Conservation (phyloP, 37 sponge, comb jelly and placozoan genomes). For the Spongilla lacustris region DNA sequence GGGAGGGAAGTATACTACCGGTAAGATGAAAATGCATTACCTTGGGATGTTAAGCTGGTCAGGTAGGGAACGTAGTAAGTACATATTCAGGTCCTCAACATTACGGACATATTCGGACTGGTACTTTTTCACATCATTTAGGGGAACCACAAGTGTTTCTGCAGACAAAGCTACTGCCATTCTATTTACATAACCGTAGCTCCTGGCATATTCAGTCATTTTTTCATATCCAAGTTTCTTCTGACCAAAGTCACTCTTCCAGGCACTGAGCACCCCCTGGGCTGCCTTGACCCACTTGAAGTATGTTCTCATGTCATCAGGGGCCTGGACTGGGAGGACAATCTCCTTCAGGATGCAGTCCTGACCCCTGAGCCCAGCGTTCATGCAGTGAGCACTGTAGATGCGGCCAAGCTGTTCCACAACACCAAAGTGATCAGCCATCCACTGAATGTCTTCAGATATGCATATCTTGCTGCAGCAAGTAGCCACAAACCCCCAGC, state of each 20-base stretch:
- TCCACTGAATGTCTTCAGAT: slow-evolving; percentile 51
- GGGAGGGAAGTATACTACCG: too few species aligned
- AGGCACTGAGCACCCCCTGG: slow-evolving; percentile 32
- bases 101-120: slow-evolving; percentile 16
- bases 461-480: slow-evolving; percentile 32
- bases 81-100: slow-evolving; percentile 52
- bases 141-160: slow-evolving; percentile 6
- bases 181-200: neutral
- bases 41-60: slow-evolving; percentile 48
- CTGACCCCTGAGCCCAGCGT: slow-evolving; percentile 19
- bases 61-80: slow-evolving; percentile 40
- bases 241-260: slow-evolving; percentile 40
- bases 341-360: slow-evolving; percentile 17
- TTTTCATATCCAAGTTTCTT: slow-evolving; percentile 60
- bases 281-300: slow-evolving; percentile 60
- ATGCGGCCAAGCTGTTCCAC: slow-evolving; percentile 18
- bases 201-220: slow-evolving; percentile 45
- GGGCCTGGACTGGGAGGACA: neutral
- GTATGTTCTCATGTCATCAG: slow-evolving; percentile 44
- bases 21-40: neutral
- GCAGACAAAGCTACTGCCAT: slow-evolving; percentile 44
- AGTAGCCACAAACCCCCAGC: slow-evolving; percentile 64
- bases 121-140: neutral
- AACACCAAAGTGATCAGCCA: slow-evolving; percentile 30
- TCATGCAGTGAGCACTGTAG: slow-evolving; percentile 36